A percentile compares a stretch with the other conserved stretches of the same genome.
These are phyloP conservation scores for Chloropsis cyanopogon DNA, from an alignment of 2,113 vertebrate species.

Conservation along the genomic window DNA sequence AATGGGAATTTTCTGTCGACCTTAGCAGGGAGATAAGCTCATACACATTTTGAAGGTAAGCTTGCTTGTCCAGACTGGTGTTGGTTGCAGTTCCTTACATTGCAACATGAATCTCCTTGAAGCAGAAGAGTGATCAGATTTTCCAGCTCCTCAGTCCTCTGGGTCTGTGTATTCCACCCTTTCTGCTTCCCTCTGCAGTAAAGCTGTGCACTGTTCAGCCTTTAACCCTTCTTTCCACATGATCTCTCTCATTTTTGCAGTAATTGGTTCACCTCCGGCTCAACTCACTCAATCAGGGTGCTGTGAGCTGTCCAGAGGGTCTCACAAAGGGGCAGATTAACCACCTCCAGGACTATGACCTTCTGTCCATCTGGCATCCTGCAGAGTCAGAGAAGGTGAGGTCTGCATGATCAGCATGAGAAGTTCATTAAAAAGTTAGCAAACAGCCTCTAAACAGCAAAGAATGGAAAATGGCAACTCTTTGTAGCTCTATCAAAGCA, in stretches of 20 bases:
- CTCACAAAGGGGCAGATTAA: not conserved
- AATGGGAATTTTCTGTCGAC: slow-evolving; percentile 26
- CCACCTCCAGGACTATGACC: not conserved
- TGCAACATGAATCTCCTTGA: not conserved
- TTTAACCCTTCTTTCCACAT: not conserved
- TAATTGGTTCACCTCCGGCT: slow-evolving; percentile 13
- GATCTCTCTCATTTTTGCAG: not conserved
- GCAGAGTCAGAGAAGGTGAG: not conserved
- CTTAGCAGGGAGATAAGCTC: not conserved
- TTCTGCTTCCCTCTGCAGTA: not conserved
- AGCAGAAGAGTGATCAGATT: not conserved
- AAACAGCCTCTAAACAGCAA: not conserved
- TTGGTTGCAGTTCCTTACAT: not conserved
- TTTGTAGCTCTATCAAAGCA: not conserved
- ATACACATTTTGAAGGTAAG: not conserved
- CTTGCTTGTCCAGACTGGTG: not conserved
- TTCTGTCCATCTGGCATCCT: not conserved
- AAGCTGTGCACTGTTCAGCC: not conserved
- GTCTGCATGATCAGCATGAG: not conserved
- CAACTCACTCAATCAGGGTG: not conserved
- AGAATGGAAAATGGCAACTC: not conserved
- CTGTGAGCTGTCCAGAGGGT: not conserved
- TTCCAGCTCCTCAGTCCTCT: not conserved
- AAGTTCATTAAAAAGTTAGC: not conserved
- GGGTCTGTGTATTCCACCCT: not conserved